Base-by-base conservation (phyloP, 2,113 vertebrate genomes). In the Spea bombifrons region DNA sequence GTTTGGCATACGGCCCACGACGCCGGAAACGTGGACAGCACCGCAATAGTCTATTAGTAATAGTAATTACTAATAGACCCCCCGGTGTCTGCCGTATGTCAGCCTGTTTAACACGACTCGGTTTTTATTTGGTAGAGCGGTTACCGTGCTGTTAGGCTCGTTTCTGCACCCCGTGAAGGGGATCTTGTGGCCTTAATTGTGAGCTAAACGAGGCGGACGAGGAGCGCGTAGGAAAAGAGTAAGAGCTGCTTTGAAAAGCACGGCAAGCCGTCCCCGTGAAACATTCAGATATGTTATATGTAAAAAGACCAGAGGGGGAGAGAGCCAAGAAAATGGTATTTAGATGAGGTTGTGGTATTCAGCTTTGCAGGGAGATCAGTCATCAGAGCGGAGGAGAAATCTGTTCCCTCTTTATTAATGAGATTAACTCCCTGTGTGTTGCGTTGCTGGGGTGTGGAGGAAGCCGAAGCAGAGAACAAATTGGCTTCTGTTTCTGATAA, bases 401-500 rank as follows among this genome's bases (percentile, higher is more conserved):
- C 77, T 79, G 77, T 73, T 79, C 70, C 61, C 70, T 79, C 15
- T 71, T 63, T 66, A 79, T 79, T 79, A 79, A 79, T 73, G 70
- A 79, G 77, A 79, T 79, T 79, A 79, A 79, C 77, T 79, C 77
- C 77, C 70, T 79, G 77, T 49, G 70, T 79, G 77, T 79, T 79
- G 77, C 73, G 77, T 70, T 73, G 77, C 70, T 70, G 66, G 75
- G 75, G 13, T 73, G 66, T 73, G 70, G 77, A 79, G 77, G 70
- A 73, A 67, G 5, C 76, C 17, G 69, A 78, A 71, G 70, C 77
- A 57, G 43, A 79, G 77, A 79, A 73, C 77, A 79, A 79, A 79
- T 79, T 79, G 77, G 70, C 77, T 79, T 73, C 77, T 79, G 77
- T 79, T 79, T 57, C 77, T 79, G 77, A 79, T 79, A 79, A 79